A percentile compares a stretch with the other conserved stretches of the same genome.
Evolutionary conservation across 2,113 vertebrate species (phyloP).

Genomic region (Platichthys flesus): DNA sequence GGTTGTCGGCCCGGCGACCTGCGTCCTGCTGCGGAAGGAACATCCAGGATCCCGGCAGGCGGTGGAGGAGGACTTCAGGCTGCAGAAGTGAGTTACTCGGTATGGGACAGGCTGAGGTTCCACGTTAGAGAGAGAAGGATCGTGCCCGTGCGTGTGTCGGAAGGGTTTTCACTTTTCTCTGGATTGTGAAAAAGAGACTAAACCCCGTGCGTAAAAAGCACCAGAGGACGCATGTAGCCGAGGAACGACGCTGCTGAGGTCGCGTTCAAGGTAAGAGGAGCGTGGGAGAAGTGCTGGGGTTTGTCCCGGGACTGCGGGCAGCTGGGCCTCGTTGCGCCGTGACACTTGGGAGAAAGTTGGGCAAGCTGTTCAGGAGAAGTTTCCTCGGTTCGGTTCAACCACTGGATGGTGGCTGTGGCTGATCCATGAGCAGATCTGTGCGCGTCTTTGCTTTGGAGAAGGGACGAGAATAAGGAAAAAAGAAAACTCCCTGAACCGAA

Average conservation of each 20-base stretch:
- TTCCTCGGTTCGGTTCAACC: background rate
- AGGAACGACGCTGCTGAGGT: conserved; percentile 56
- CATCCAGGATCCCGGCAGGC: conserved; percentile 9
- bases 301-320: background rate
- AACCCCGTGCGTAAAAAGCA: background rate
- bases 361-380: conserved; percentile 16
- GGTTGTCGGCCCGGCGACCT: conserved; percentile 12
- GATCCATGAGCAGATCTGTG: background rate
- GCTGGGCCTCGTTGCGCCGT: conserved; percentile 47
- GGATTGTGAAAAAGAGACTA: conserved; percentile 29
- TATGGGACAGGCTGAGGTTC: conserved; percentile 77
- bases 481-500: background rate
- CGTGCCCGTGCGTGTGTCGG: conserved; percentile 7
- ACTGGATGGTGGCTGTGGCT: background rate
- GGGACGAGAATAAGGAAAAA: background rate
- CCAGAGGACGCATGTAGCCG: conserved; percentile 78
- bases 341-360: conserved; percentile 64
- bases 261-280: conserved; percentile 70
- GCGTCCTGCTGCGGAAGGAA: conserved; percentile 10
- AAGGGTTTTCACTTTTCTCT: conserved; percentile 28
- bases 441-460: background rate
- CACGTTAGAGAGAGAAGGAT: conserved; percentile 23
- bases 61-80: conserved; percentile 61
- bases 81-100: conserved; percentile 62
- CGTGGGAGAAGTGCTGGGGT: conserved; percentile 1